Evolutionary conservation across 2,113 vertebrate species (phyloP), one percentile per base, ranked within the genome.

Genomic region (Nesoenas mayeri): DNA sequence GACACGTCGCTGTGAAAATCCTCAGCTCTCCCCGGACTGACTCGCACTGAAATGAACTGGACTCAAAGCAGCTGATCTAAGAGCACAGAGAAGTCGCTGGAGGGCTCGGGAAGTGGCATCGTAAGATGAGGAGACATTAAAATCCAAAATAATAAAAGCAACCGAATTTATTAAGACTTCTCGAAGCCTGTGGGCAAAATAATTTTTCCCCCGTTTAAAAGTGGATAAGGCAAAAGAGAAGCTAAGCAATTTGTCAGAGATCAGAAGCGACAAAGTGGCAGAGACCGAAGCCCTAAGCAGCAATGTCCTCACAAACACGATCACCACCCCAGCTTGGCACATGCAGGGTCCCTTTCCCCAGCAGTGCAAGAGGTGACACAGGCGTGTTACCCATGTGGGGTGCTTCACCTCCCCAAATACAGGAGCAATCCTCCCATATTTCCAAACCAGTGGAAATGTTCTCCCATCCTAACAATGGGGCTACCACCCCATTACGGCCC

Each of bases 101-200:
- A 95, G 89, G 89, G 84, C 84, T 89, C 50, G 31, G 57, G 42
- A 56, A 91, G 84, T 11, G 31, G 61, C 69, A 48, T 18, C 3
- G 0, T 44, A 61, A 81, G 89, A 87, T 19, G 69, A 94, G 48
- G 50, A 80, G 61, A 75, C 28, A 29, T 75, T 89, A 74, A 89
- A 92, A 94, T 60, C 64, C 89, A 44, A 90, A 95, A 91, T 56
- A 72, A 82, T 87, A 75, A 89, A 93, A 92, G 89, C 53, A 86
- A 81, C 66, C 0, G 0, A 53, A 95, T 92, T 81, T 89, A 87
- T 75, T 57, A 74, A 51, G 29, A 25, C 73, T 92, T 72, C 75
- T 61, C 12, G 0, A 61, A 78, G 88, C 85, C 96, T 32, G 12
- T 36, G 57, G 74, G 65, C 28, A 80, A 86, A 86, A 84, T 71